A percentile compares a stretch with the other conserved stretches of the same genome.
phyloP scores from a whole-genome alignment of 92 coral and sea anemone species.

The Pocillopora meandrina region DNA sequence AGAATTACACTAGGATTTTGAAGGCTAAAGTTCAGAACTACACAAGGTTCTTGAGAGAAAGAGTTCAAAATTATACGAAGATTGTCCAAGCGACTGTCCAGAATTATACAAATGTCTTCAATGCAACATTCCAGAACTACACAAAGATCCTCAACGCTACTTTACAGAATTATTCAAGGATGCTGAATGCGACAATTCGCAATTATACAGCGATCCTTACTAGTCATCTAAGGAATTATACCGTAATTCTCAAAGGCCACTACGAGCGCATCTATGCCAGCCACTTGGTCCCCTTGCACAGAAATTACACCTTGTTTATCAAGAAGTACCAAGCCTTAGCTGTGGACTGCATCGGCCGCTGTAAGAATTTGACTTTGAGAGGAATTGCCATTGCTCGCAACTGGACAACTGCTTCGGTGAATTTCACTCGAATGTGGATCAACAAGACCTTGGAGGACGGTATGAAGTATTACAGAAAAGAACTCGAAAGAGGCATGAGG shows the following conservation, averaged over 20 bases:
- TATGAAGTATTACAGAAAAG: conserved; percentile 57
- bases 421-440: conserved; percentile 64
- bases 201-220: conserved; percentile 59
- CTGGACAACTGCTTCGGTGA: conserved; percentile 47
- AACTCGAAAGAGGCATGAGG: conserved; percentile 66
- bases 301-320: conserved; percentile 53
- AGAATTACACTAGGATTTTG: conserved; percentile 28
- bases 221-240: conserved; percentile 58
- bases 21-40: conserved; percentile 28
- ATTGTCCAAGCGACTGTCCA: background rate
- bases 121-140: conserved; percentile 14
- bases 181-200: conserved; percentile 17
- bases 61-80: background rate
- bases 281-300: conserved; percentile 44
- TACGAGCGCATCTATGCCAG: conserved; percentile 33
- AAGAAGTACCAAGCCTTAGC: conserved; percentile 36
- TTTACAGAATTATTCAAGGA: background rate
- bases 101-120: background rate
- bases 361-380: conserved; percentile 47
- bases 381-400: conserved; percentile 45
- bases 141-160: conserved; percentile 11
- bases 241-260: conserved; percentile 30
- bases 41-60: conserved; percentile 5
- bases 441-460: conserved; percentile 75
- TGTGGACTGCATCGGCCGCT: conserved; percentile 2